Base-by-base conservation (phyloP, 2,113 vertebrate genomes). In the Neolamprologus falcicula region DNA sequence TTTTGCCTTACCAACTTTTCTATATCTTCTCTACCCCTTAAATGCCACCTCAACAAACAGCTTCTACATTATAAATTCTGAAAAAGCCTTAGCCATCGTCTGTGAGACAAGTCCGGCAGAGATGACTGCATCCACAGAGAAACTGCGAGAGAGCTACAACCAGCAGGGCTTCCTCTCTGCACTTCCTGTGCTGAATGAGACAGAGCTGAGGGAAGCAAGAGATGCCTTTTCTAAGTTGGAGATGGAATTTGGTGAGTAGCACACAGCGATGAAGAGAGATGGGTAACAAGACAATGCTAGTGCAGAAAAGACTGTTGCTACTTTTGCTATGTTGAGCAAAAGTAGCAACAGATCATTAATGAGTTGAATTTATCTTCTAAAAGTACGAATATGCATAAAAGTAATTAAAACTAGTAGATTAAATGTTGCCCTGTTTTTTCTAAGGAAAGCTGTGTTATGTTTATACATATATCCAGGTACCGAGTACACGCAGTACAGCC, bases 401-500 rank as follows among this genome's bases (percentile, higher is more conserved):
- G 40, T 47, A 76, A 47, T 26, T 45, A 6, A 73, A 47, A 11
- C 24, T 3, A 47, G 42, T 17, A 28, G 24, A 47, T 14, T 47
- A 19, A 76, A 19, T 47, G 14, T 28, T 47, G 24, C 0, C 3
- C 42, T 76, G 9, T 50, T 78, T 78, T 47, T 31, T 50, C 16
- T 66, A 55, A 40, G 14, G 9, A 81, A 42, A 19, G 21, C 53
- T 81, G n/a, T 7, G 8, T 85, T 80, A 13, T 83, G 21, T 63
- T 55, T 79, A 7, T 73, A 3, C 55, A 50, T 79, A 2, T 53
- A 19, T 78, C 14, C 92, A 97, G 97, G 97, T 84, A 71, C 90
- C 54, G 94, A 96, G 9, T 96, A 97, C 89, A 96, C 96, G 12
- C 91, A 96, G 92, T 97, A 97, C 92, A 97, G 92, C 78, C 96